Evolutionary conservation across 2,888 invertebrate species (phyloP), one percentile per base, ranked within the genome.

Genomic region (Byasa hedistus): DNA sequence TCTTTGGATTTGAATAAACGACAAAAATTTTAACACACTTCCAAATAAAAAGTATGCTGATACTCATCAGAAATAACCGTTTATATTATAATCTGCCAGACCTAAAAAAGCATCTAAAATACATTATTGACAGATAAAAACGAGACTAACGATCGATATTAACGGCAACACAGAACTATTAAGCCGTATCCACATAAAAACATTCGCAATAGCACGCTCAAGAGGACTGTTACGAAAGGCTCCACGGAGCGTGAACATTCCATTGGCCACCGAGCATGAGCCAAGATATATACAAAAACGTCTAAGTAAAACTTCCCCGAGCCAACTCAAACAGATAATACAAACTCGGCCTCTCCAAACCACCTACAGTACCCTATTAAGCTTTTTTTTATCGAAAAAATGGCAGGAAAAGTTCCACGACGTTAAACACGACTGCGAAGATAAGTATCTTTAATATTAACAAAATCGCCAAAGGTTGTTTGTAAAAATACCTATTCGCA

Each of bases 211-310:
- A 84, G 85, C 83, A 83, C 84, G 83, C 78, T 81, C 81, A 82
- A 84, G 78, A 78, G 73, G 82, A 85, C 84, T 89, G 89, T 91
- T 91, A 89, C 91, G 89, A 91, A 91, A 89, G 87, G 84, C 71
- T 82, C 89, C 75, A 75, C 82, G 82, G 85, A 90, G 82, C 91
- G 89, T 91, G 82, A 91, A 91, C 89, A 91, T 91, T 91, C 91
- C 89, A 82, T 79, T 79, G 79, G 78, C 81, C 80, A 80, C 79
- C 78, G 83, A 83, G 83, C 87, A 85, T 84, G 84, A 85, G 83
- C 83, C 76, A 79, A 80, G 80, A 79, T 78, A 79, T 79, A 78
- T 79, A 86, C 84, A 87, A 89, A 88, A 89, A 88, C 86, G 76
- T 79, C 77, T 79, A 80, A 79, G 55, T 66, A 61, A 61, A 66